phyloP scores from a whole-genome alignment of 92 coral and sea anemone genomes.

The Meandrina meandrites region DNA sequence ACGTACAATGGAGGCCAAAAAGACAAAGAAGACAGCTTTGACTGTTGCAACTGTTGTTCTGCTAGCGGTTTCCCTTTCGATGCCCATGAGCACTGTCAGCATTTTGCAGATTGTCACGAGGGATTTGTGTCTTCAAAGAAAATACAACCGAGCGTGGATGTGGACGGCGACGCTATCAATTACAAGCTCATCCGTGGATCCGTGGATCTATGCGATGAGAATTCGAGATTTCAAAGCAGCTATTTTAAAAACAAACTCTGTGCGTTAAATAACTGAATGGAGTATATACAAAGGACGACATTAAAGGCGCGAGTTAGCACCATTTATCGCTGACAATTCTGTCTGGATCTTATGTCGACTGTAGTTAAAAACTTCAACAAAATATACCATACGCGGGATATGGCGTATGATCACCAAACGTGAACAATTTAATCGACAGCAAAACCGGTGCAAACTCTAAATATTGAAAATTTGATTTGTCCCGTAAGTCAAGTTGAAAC shows the following conservation, averaged over 20 bases:
- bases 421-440: no score
- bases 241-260: constrained; percentile 24
- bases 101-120: constrained; percentile 36
- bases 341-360: no score
- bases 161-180: constrained; percentile 51
- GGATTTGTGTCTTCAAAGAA: constrained; percentile 30
- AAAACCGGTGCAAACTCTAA: no score
- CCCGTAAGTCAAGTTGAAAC: no score
- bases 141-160: constrained; percentile 54
- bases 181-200: constrained; percentile 41
- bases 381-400: no score
- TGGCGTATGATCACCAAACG: no score
- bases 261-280: not conserved
- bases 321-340: no score
- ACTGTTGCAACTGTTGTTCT: constrained; percentile 59
- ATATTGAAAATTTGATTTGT: no score
- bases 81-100: constrained; percentile 53
- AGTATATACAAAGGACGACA: no score
- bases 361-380: no score
- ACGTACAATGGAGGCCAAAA: constrained; percentile 41
- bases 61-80: constrained; percentile 34
- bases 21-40: constrained; percentile 57
- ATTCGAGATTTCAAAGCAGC: constrained; percentile 34
- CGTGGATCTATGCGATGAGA: constrained; percentile 50
- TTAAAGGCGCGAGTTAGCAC: no score